phyloP scores from a whole-genome alignment of 2,797 vertebrate species.

The Pseudotriccus pelzelni region DNA sequence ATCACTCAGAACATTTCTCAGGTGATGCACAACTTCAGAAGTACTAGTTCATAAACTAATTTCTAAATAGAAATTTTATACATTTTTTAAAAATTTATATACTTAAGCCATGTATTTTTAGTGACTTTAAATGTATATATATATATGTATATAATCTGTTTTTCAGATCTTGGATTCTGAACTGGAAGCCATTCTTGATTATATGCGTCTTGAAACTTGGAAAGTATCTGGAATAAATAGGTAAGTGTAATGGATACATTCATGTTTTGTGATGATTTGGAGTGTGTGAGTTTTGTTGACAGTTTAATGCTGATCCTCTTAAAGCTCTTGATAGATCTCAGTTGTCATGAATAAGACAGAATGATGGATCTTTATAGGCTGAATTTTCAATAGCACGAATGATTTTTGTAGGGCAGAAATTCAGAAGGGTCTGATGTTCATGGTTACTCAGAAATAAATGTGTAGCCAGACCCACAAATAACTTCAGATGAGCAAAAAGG shows the following conservation, averaged over 20 bases:
- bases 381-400: neutral
- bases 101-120: neutral
- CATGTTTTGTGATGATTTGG: neutral
- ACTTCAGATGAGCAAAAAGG: neutral
- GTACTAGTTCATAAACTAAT: neutral
- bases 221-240: conserved; percentile 5
- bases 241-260: neutral
- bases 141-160: neutral
- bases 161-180: conserved; percentile 30
- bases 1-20: neutral
- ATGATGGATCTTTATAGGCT: neutral
- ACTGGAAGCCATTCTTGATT: neutral
- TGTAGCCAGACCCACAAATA: neutral
- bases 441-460: neutral
- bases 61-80: neutral
- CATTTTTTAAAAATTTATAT: neutral
- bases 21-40: neutral
- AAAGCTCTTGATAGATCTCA: neutral
- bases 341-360: neutral
- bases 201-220: neutral
- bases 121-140: neutral
- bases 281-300: neutral
- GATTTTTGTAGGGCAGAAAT: neutral
- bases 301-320: neutral
- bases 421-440: neutral